A percentile compares a stretch with the other conserved stretches of the same genome.
phyloP scores from a whole-genome alignment of 2,888 invertebrate species.

The Mayetiola destructor region DNA sequence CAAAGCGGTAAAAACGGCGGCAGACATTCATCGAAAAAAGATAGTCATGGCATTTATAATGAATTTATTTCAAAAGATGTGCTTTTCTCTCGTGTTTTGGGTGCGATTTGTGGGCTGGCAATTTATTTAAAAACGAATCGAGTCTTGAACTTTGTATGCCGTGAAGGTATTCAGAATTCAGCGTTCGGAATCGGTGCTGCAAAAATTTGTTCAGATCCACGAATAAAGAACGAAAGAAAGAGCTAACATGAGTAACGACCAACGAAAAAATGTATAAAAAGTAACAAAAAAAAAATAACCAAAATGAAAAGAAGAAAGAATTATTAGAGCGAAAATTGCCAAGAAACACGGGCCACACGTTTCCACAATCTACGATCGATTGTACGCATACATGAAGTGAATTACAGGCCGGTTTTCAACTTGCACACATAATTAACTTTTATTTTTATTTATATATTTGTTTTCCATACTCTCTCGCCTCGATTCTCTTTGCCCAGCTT shows the following conservation, averaged over 20 bases:
- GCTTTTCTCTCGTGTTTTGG: not conserved
- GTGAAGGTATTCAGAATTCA: not conserved
- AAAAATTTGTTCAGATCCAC: not conserved
- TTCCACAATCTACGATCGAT: too few relatives aligned
- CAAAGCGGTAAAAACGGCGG: too few relatives aligned
- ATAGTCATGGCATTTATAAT: not conserved
- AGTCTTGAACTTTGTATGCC: not conserved
- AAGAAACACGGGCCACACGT: not conserved
- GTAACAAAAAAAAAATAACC: not conserved
- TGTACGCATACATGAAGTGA: not conserved
- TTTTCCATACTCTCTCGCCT: not conserved
- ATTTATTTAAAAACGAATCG: too few relatives aligned
- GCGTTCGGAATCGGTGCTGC: not conserved
- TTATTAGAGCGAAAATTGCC: slow-evolving; percentile 9
- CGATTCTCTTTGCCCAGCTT: not conserved
- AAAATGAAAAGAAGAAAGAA: not conserved
- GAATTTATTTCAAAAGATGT: not conserved
- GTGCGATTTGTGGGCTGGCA: slow-evolving; percentile 11
- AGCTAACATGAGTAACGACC: not conserved
- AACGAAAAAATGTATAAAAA: too few relatives aligned
- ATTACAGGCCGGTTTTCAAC: slow-evolving; percentile 10
- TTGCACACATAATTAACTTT: slow-evolving; percentile 12
- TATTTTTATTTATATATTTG: slow-evolving; percentile 6
- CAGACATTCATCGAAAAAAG: slow-evolving; percentile 4
- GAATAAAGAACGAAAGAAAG: not conserved